Base-by-base conservation (phyloP, 2,113 vertebrate genomes). In the Colaptes auratus region DNA sequence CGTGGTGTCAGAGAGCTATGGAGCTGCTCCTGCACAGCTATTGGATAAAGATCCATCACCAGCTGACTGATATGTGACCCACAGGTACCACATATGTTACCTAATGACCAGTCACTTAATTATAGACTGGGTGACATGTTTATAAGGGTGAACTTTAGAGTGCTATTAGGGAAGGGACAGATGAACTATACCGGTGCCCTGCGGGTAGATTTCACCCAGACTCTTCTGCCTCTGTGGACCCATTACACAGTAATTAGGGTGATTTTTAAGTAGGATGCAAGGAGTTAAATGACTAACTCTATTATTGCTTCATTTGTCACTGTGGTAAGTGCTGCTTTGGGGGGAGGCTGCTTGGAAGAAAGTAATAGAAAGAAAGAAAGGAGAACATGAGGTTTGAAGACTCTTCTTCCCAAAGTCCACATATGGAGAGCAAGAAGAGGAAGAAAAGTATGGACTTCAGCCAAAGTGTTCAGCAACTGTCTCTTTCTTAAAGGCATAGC, bases 91-190 rank as follows among this genome's bases (percentile, higher is more conserved):
- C 91, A 97, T 97, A 70, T 96, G 98, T 98, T 98, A 98, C 98
- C 98, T 98, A 98, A 98, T 98, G 98, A 98, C 98, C 96, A 97
- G 98, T 98, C 98, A 98, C 98, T 99, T 99, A 98, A 99, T 99
- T 99, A 98, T 96, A 75, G 95, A 94, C 98, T 95, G 88, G 71
- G 98, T 99, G 99, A 99, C 99, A 99, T 98, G 98, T 99, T 99
- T 99, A 99, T 99, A 99, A 98, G 98, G 98, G 98, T 99, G 99
- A 99, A 99, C 99, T 99, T 99, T 99, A 98, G 98, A 96, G 98
- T 90, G 97, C 98, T 98, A 98, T 99, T 98, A 99, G 98, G 98
- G 97, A 98, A 97, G 94, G 92, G 97, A 98, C 98, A 96, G 98
- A 98, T 98, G 98, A 98, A 98, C 98, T 97, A 98, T 97, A 96